phyloP scores from a whole-genome alignment of 2,888 invertebrate species.

The Tetragonisca angustula region DNA sequence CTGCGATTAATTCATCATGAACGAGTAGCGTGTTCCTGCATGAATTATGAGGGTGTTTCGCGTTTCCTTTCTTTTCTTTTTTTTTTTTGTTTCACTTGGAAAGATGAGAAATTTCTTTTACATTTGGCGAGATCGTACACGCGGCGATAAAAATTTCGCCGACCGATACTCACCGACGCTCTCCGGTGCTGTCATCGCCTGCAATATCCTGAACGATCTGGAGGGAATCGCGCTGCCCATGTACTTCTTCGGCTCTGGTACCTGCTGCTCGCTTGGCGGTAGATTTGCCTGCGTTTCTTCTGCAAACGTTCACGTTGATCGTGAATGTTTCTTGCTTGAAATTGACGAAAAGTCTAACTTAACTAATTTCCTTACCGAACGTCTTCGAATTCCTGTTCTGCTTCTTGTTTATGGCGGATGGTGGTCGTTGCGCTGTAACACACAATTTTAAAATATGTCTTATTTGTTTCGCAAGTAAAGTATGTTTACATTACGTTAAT shows the following conservation, averaged over 20 bases:
- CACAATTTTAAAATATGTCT: not conserved
- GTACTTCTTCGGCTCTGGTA: slow-evolving; percentile 89
- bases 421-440: slow-evolving; percentile 73
- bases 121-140: not conserved
- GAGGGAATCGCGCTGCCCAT: slow-evolving; percentile 92
- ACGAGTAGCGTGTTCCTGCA: slow-evolving; percentile 64
- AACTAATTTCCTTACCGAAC: slow-evolving; percentile 76
- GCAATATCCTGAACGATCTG: slow-evolving; percentile 91
- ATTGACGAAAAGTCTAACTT: not conserved
- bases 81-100: not conserved
- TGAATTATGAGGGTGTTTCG: slow-evolving; percentile 54
- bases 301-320: slow-evolving; percentile 27
- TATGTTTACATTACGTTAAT: not conserved
- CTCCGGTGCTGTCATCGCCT: slow-evolving; percentile 91
- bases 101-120: not conserved
- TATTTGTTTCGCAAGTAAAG: not conserved
- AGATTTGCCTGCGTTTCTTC: slow-evolving; percentile 82
- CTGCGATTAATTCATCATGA: slow-evolving; percentile 69
- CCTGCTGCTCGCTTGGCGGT: slow-evolving; percentile 88
- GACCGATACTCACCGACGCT: slow-evolving; percentile 86
- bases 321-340: not conserved
- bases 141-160: not conserved
- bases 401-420: slow-evolving; percentile 75
- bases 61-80: not conserved
- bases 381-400: slow-evolving; percentile 80